phyloP scores from a whole-genome alignment of 1,140 invertebrate species.

The Elymnias hypermnestra region DNA sequence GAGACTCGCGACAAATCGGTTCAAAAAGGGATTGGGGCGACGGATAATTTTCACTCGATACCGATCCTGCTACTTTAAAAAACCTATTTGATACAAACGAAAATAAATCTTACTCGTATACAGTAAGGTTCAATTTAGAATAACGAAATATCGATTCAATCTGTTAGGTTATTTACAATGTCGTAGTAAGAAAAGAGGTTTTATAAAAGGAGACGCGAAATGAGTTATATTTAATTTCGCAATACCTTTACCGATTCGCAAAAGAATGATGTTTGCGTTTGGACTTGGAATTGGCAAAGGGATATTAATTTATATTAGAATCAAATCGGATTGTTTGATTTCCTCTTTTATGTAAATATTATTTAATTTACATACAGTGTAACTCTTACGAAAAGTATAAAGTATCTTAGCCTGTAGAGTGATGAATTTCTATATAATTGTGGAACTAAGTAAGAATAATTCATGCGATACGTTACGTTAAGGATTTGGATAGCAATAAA shows the following conservation, averaged over 20 bases:
- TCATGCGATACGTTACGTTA: no score
- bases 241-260: conserved; percentile 40
- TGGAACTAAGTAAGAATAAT: no score
- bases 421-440: no score
- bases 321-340: conserved; percentile 10
- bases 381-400: no score
- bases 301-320: conserved; percentile 27
- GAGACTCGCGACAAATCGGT: conserved; percentile 55
- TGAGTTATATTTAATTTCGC: conserved; percentile 64
- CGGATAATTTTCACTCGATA: conserved; percentile 65
- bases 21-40: conserved; percentile 53
- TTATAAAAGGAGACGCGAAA: conserved; percentile 54
- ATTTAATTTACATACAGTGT: not conserved
- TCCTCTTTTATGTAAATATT: not conserved
- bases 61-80: conserved; percentile 53
- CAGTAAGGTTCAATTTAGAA: conserved; percentile 12
- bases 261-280: conserved; percentile 36
- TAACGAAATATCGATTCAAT: conserved; percentile 17
- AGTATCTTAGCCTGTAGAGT: no score
- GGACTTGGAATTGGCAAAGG: conserved; percentile 19
- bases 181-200: conserved; percentile 54
- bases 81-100: conserved; percentile 12
- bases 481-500: no score
- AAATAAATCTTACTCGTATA: conserved; percentile 12
- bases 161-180: conserved; percentile 53